phyloP scores from a whole-genome alignment of 1,140 invertebrate species.

The Asobara japonica region DNA sequence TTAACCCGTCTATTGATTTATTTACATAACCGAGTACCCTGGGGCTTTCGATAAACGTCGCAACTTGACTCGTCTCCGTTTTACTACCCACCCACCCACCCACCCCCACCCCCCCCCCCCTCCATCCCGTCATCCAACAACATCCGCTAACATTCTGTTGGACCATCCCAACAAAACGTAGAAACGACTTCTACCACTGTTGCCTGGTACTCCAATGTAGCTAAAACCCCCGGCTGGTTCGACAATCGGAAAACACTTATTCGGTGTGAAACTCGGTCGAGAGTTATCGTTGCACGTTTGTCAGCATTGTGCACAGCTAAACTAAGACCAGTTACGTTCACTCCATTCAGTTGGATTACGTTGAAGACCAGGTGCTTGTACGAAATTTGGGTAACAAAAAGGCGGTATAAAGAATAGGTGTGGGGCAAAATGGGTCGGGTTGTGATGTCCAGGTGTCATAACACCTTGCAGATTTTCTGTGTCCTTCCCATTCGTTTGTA shows the following conservation, averaged over 20 bases:
- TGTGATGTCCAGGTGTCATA: too few species aligned
- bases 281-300: constrained; percentile 13
- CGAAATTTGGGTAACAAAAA: too few species aligned
- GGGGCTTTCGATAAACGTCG: too few species aligned
- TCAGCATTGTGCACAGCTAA: not conserved
- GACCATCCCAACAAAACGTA: not conserved
- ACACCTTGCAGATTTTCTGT: too few species aligned
- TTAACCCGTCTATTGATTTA: too few species aligned
- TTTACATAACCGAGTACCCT: too few species aligned
- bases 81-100: too few species aligned
- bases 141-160: not conserved
- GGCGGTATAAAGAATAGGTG: too few species aligned
- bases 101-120: not conserved
- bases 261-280: constrained; percentile 1
- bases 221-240: not conserved
- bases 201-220: not conserved
- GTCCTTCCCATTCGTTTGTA: too few species aligned
- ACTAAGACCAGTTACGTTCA: not conserved
- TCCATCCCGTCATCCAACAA: not conserved
- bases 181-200: not conserved
- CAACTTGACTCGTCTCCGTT: not conserved
- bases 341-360: constrained; percentile 5
- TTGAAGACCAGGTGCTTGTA: not conserved
- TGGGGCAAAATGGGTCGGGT: too few species aligned
- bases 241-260: constrained; percentile 21